Conservation (phyloP, 2,113 vertebrate genomes). For the Hippocampus zosterae region DNA sequence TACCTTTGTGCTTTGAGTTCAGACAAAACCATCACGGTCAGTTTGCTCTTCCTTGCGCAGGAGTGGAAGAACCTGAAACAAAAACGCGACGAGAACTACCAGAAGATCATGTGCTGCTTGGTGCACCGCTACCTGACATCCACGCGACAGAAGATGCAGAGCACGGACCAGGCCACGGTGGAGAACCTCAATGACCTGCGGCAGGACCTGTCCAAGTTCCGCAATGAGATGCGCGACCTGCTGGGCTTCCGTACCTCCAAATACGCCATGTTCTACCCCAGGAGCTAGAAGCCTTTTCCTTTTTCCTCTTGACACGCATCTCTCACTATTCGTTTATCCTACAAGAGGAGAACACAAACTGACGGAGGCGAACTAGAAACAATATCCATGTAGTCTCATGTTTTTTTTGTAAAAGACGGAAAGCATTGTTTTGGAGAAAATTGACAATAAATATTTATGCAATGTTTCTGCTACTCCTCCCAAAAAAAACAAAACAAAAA, state of each 20-base stretch:
- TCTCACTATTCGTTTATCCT: constrained; percentile 38
- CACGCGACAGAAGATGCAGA: constrained; percentile 96
- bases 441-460: constrained; percentile 63
- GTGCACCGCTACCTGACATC: constrained; percentile 97
- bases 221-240: constrained; percentile 96
- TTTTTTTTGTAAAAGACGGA: constrained; percentile 58
- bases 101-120: constrained; percentile 98
- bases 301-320: constrained; percentile 11
- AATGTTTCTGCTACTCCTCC: neutral
- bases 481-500: neutral
- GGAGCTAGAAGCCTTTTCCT: constrained; percentile 77
- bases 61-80: constrained; percentile 96
- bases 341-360: neutral
- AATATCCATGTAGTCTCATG: neutral
- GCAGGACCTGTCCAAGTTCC: constrained; percentile 97
- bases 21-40: neutral
- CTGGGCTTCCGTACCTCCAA: constrained; percentile 97
- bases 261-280: constrained; percentile 97
- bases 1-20: no score
- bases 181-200: constrained; percentile 95
- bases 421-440: constrained; percentile 67
- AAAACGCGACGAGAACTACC: constrained; percentile 94
- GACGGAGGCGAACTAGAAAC: neutral
- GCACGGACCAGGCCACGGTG: constrained; percentile 92
- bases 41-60: constrained; percentile 66